phyloP scores from a whole-genome alignment of 1,140 invertebrate genomes.

The Listronotus oregonensis region DNA sequence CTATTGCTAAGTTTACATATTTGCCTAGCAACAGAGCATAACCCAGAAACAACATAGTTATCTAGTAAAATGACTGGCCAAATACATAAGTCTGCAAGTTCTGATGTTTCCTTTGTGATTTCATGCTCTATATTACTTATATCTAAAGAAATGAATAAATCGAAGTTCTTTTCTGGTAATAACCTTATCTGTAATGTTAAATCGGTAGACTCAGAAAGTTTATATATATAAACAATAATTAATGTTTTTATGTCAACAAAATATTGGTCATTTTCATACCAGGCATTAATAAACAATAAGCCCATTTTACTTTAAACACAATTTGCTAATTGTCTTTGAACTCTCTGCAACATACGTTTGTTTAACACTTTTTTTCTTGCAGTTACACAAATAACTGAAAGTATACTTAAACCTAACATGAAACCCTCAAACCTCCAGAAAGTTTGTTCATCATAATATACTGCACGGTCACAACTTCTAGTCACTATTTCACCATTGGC shows the following conservation, averaged over 20 bases:
- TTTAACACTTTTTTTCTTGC: slow-evolving; percentile 53
- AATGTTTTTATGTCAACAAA: slow-evolving; percentile 52
- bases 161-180: not conserved
- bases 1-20: slow-evolving; percentile 60
- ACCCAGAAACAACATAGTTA: slow-evolving; percentile 68
- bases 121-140: slow-evolving; percentile 22
- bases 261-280: slow-evolving; percentile 19
- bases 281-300: slow-evolving; percentile 27
- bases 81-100: slow-evolving; percentile 57
- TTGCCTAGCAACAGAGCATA: slow-evolving; percentile 65
- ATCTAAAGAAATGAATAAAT: slow-evolving; percentile 12
- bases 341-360: slow-evolving; percentile 56
- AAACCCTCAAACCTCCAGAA: slow-evolving; percentile 85
- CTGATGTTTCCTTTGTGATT: slow-evolving; percentile 32
- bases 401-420: slow-evolving; percentile 68
- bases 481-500: slow-evolving; percentile 71
- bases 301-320: slow-evolving; percentile 50
- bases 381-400: slow-evolving; percentile 60
- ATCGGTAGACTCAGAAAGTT: slow-evolving; percentile 42
- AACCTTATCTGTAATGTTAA: slow-evolving; percentile 33
- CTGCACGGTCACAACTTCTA: slow-evolving; percentile 70
- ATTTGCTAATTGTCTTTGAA: slow-evolving; percentile 60
- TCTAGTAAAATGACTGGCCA: slow-evolving; percentile 65
- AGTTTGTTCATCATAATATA: slow-evolving; percentile 73
- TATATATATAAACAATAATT: slow-evolving; percentile 56